Evolutionary conservation across 2,113 vertebrate genomes (phyloP).

Genomic region (Zosterops pallidus): DNA sequence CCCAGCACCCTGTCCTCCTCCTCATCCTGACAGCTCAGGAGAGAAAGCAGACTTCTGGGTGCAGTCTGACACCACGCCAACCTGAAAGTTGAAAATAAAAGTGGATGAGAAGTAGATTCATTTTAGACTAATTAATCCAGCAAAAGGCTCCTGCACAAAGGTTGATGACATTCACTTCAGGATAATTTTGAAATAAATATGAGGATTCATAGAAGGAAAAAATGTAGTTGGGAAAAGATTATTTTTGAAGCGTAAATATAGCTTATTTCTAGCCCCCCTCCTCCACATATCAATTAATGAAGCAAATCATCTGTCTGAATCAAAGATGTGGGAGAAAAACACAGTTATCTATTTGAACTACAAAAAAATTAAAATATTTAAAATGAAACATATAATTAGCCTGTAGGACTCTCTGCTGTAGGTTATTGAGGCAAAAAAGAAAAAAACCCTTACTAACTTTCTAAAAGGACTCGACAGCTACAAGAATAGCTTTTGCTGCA

Average conservation of each 20-base stretch:
- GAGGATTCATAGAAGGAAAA: constrained; percentile 9
- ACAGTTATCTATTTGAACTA: constrained; percentile 64
- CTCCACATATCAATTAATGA: constrained; percentile 63
- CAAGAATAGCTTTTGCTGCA: constrained; percentile 14
- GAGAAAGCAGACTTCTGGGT: background rate
- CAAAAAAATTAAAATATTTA: constrained; percentile 64
- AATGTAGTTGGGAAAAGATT: background rate
- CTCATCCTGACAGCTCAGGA: background rate
- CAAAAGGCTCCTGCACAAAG: constrained; percentile 31
- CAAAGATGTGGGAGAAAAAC: constrained; percentile 68
- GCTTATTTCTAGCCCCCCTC: constrained; percentile 45
- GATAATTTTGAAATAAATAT: constrained; percentile 54
- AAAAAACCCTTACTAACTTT: background rate
- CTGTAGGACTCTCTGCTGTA: constrained; percentile 64
- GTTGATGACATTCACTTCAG: constrained; percentile 35
- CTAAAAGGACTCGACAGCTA: constrained; percentile 18
- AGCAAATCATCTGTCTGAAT: constrained; percentile 63
- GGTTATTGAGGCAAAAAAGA: constrained; percentile 49
- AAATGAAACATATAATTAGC: constrained; percentile 70
- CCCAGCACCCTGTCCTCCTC: background rate
- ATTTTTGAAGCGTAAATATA: constrained; percentile 39
- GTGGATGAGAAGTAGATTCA: background rate
- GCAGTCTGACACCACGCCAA: background rate
- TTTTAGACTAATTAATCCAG: constrained; percentile 50
- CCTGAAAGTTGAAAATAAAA: constrained; percentile 9